Evolutionary conservation across 2,888 invertebrate species (phyloP).

Genomic region (Amiota communis): DNA sequence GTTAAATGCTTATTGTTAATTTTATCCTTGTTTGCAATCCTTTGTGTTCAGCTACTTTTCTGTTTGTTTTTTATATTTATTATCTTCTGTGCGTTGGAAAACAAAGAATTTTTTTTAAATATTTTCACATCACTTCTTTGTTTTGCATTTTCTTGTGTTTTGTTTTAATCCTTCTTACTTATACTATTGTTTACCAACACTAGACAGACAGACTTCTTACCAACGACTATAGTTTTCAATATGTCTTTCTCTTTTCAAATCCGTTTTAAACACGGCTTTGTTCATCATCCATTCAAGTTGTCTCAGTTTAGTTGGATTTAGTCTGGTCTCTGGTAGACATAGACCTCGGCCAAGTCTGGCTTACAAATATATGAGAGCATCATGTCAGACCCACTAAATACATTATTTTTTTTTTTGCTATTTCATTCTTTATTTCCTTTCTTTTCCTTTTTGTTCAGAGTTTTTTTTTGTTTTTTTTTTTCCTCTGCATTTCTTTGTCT

Average conservation of each 20-base stretch:
- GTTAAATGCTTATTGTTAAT: not conserved
- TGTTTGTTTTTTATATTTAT: too few species aligned
- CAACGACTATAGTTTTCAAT: too few species aligned
- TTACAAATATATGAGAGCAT: too few species aligned
- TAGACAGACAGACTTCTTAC: too few species aligned
- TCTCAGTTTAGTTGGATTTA: not conserved
- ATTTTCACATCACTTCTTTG: slow-evolving; percentile 18
- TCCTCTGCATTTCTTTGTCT: slow-evolving; percentile 35
- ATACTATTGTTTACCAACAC: too few species aligned
- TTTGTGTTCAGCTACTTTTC: too few species aligned
- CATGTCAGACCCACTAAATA: not conserved
- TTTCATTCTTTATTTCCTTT: slow-evolving; percentile 37
- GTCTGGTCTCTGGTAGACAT: not conserved
- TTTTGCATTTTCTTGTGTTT: slow-evolving; percentile 34
- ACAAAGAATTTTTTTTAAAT: not conserved
- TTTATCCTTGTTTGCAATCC: not conserved
- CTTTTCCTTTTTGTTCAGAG: not conserved
- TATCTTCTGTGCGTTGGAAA: not conserved
- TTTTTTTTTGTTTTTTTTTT: slow-evolving; percentile 5
- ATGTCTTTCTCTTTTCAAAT: too few species aligned
- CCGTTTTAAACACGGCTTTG: too few species aligned
- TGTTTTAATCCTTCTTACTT: slow-evolving; percentile 25
- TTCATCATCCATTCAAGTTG: too few species aligned
- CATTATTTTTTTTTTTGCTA: slow-evolving; percentile 28
- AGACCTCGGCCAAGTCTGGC: not conserved